Percentiles rank a stretch among this genome's conserved stretches.
Evolutionary conservation across 2,888 invertebrate genomes (phyloP).

Genomic region (Pseudococcus viburni): DNA sequence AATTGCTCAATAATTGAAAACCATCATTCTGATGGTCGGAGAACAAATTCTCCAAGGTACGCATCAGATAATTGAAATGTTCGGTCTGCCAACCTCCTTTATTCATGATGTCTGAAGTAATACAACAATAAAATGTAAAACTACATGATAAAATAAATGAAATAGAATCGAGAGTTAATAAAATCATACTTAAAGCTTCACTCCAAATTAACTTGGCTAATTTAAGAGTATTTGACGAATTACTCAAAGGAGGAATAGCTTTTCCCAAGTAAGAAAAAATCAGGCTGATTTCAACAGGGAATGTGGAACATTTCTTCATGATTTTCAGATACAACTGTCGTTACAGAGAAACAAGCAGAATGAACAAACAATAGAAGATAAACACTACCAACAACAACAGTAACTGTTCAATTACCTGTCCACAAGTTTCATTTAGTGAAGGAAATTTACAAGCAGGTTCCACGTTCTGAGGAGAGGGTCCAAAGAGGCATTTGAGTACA

Average conservation of each 20-base stretch:
- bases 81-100: background rate
- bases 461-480: background rate
- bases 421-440: conserved; percentile 35
- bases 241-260: conserved; percentile 46
- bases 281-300: background rate
- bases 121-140: background rate
- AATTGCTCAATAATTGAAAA: background rate
- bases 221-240: conserved; percentile 3
- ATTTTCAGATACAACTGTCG: conserved; percentile 37
- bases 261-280: conserved; percentile 47
- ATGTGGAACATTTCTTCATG: background rate
- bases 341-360: background rate
- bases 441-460: conserved; percentile 20
- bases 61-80: conserved; percentile 47
- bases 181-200: conserved; percentile 18
- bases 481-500: conserved; percentile 49
- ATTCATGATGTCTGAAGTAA: conserved; percentile 29
- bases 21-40: background rate
- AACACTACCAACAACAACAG: background rate
- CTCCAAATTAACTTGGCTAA: conserved; percentile 57
- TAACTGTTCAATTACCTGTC: conserved; percentile 35
- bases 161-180: background rate
- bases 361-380: background rate
- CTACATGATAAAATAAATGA: background rate
- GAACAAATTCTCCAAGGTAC: conserved; percentile 51